A percentile compares a stretch with the other conserved stretches of the same genome.
These are phyloP conservation scores for Tiliacea citrago DNA, from an alignment of 2,888 invertebrate genomes.

Conservation along the genomic window DNA sequence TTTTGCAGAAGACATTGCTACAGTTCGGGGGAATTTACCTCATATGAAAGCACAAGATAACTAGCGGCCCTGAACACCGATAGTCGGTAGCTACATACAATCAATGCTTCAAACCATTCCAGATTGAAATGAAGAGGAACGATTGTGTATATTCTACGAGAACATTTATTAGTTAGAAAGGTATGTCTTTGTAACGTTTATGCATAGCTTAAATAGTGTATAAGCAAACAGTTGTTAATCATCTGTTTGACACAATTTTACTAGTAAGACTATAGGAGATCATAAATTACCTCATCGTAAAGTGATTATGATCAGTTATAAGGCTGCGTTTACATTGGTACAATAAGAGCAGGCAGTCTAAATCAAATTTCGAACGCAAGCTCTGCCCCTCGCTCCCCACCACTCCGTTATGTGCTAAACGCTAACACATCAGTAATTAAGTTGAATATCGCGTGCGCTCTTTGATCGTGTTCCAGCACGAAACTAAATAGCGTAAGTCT, in stretches of 20 bases:
- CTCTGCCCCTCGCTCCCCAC: no score
- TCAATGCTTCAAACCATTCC: no score
- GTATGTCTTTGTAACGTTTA: neutral
- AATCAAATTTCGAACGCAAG: no score
- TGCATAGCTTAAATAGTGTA: neutral
- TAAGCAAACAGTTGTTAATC: neutral
- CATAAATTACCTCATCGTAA: slow-evolving; percentile 28
- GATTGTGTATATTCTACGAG: neutral
- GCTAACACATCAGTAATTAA: no score
- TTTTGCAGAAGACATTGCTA: neutral
- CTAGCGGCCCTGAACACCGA: neutral
- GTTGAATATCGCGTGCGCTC: no score
- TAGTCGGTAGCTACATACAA: neutral
- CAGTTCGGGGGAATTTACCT: neutral
- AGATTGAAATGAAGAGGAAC: neutral
- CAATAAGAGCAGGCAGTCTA: no score
- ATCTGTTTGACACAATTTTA: slow-evolving; percentile 21
- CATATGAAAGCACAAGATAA: no score
- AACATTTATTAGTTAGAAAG: neutral
- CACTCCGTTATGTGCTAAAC: no score
- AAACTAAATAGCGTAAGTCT: no score
- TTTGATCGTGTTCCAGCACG: no score
- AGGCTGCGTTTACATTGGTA: neutral
- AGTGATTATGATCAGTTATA: neutral
- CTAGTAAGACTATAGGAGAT: neutral